These are phyloP conservation scores for Cyrtorhinus lividipennis DNA, from an alignment of 1,140 invertebrate species.

Conservation along the genomic window DNA sequence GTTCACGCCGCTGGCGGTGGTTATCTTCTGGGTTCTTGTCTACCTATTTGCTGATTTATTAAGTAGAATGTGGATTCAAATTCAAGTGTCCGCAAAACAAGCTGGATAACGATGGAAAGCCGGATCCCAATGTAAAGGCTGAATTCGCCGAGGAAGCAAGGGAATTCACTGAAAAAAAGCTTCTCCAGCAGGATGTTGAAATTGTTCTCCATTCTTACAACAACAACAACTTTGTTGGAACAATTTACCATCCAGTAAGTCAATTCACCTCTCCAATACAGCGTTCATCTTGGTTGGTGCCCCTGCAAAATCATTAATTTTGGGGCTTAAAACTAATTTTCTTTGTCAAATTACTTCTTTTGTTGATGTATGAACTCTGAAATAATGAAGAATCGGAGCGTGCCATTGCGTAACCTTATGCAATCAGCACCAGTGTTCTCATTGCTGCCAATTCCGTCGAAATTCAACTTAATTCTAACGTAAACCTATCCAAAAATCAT, in stretches of 20 bases:
- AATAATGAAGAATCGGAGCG: too few species aligned
- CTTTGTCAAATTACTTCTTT: background rate
- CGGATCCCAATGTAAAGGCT: conserved; percentile 37
- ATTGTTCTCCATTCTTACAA: conserved; percentile 82
- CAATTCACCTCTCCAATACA: too few species aligned
- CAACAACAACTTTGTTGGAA: conserved; percentile 80
- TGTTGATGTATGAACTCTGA: background rate
- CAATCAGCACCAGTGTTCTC: too few species aligned
- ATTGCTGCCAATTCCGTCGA: too few species aligned
- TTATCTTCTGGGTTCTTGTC: background rate
- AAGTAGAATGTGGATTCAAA: too few species aligned
- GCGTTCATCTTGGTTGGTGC: background rate
- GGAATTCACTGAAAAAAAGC: conserved; percentile 77
- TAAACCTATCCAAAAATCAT: too few species aligned
- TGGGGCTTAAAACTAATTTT: background rate
- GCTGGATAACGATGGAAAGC: conserved; percentile 48
- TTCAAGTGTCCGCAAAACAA: too few species aligned
- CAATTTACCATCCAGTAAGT: conserved; percentile 78
- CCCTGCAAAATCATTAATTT: background rate
- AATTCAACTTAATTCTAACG: too few species aligned
- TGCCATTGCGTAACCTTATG: too few species aligned
- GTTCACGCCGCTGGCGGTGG: too few species aligned
- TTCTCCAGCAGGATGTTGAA: conserved; percentile 87
- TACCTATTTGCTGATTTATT: too few species aligned
- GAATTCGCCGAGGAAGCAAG: conserved; percentile 58